Conservation (phyloP, 1,140 invertebrate species). For the Meloidogyne chitwoodi region DNA sequence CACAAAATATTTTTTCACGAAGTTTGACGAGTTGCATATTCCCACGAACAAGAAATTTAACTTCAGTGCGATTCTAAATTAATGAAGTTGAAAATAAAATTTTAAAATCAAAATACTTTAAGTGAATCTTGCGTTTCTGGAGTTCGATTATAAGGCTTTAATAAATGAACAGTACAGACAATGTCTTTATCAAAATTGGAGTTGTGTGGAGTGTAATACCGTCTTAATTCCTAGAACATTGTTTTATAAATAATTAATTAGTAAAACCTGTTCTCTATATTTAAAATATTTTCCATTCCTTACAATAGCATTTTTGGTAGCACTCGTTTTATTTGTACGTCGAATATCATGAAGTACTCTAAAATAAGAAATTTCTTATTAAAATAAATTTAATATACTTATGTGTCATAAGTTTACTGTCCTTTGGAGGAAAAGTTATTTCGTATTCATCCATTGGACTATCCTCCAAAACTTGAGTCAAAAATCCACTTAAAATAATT, state of each 20-base stretch:
- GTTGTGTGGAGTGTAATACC: conserved; percentile 14
- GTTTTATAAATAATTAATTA: background rate
- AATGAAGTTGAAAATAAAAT: background rate
- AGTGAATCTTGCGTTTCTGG: conserved; percentile 10
- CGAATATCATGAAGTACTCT: conserved; percentile 38
- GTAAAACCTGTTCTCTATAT: conserved; percentile 29
- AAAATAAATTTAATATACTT: conserved; percentile 25
- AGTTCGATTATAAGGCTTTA: conserved; percentile 27
- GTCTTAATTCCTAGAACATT: conserved; percentile 26
- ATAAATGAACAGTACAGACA: conserved; percentile 42
- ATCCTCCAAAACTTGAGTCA: conserved; percentile 17
- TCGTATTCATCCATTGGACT: conserved; percentile 37
- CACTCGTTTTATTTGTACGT: conserved; percentile 11
- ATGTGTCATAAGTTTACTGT: conserved; percentile 34
- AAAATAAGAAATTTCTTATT: background rate
- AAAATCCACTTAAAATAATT: conserved; percentile 24
- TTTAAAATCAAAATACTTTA: conserved; percentile 10
- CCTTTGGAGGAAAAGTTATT: conserved; percentile 21
- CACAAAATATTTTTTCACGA: conserved; percentile 60
- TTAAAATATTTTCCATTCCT: conserved; percentile 49
- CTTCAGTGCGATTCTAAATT: conserved; percentile 45
- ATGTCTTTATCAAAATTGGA: conserved; percentile 23
- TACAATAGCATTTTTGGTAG: conserved; percentile 35
- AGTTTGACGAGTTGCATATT: conserved; percentile 59
- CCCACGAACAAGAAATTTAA: conserved; percentile 59